Evolutionary conservation across 2,888 invertebrate species (phyloP), one percentile per base, ranked within the genome.

Genomic region (Ornithoptera alexandrae): DNA sequence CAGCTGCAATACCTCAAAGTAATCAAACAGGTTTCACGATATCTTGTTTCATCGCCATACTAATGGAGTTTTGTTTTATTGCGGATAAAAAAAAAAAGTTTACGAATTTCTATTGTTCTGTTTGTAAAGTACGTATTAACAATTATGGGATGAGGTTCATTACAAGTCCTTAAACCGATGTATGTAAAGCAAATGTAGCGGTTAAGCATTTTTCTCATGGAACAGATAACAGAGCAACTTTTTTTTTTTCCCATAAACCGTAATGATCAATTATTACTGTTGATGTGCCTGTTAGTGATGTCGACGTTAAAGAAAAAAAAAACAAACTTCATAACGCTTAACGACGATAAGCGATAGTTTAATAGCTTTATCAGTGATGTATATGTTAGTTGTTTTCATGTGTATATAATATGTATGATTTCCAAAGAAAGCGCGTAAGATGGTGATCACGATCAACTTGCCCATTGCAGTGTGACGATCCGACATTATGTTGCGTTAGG

Each of bases 381-480:
- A 30, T 30, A 5, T 22, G 22, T 22, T 20, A 18, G n/a, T 57
- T 5, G 12, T 2, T 30, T 15, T n/a, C 53, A 53, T 30, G 53
- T 57, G 20, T 12, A 39, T n/a, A 57, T 62, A 59, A 69, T 30
- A 66, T 63, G 42, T 71, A 64, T 67, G 71, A 56, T 71, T 70
- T 69, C 69, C 65, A 72, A 71, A 69, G 72, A 72, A 71, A 71
- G 68, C 71, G 58, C 62, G 56, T 61, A 56, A 53, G 53, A 68
- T 24, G 59, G 60, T 39, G 50, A 36, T 61, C 30, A 42, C 67
- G 73, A 70, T 74, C 72, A 68, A 70, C 65, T 70, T 74, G 70
- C 24, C 20, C 74, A 60, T 36, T 64, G 58, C 65, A 66, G 63
- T 72, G 70, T 50, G 65, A 39, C 68, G 61, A 36, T 74, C 61